These are phyloP conservation scores for Heliconius ismenius DNA, from an alignment of 2,888 invertebrate species.

Conservation along the genomic window DNA sequence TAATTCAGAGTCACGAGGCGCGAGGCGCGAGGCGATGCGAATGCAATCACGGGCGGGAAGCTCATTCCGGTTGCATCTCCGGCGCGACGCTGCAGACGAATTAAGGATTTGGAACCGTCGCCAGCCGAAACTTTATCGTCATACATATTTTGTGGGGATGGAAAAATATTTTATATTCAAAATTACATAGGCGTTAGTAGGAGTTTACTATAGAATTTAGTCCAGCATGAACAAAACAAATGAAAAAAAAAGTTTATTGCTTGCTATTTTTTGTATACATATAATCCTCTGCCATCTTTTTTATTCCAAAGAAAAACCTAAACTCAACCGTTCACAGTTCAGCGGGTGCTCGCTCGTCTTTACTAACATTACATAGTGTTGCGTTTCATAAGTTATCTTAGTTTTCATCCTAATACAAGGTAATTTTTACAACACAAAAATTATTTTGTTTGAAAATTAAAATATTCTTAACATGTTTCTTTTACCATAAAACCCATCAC, in stretches of 20 bases:
- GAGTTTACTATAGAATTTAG: neutral
- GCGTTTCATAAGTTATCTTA: slow-evolving; percentile 28
- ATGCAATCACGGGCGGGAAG: slow-evolving; percentile 78
- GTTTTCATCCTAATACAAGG: slow-evolving; percentile 21
- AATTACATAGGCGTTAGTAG: neutral
- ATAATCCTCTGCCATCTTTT: neutral
- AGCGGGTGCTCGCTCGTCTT: slow-evolving; percentile 24
- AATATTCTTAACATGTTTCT: neutral
- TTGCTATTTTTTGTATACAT: neutral
- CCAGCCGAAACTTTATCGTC: slow-evolving; percentile 15
- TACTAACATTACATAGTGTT: slow-evolving; percentile 23
- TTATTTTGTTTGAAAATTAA: slow-evolving; percentile 17
- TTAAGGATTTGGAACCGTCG: slow-evolving; percentile 67
- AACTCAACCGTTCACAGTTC: slow-evolving; percentile 22
- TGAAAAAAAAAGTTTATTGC: neutral
- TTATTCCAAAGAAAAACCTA: slow-evolving; percentile 7
- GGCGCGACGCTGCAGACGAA: slow-evolving; percentile 64
- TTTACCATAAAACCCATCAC: neutral
- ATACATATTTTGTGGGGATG: neutral
- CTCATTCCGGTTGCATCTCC: slow-evolving; percentile 77
- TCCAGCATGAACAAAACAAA: neutral
- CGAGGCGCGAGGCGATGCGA: slow-evolving; percentile 56
- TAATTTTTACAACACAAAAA: neutral
- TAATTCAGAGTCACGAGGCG: slow-evolving; percentile 65
- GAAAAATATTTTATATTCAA: neutral